phyloP scores from a whole-genome alignment of 2,797 vertebrate species.

The Catamblyrhynchus diadema region DNA sequence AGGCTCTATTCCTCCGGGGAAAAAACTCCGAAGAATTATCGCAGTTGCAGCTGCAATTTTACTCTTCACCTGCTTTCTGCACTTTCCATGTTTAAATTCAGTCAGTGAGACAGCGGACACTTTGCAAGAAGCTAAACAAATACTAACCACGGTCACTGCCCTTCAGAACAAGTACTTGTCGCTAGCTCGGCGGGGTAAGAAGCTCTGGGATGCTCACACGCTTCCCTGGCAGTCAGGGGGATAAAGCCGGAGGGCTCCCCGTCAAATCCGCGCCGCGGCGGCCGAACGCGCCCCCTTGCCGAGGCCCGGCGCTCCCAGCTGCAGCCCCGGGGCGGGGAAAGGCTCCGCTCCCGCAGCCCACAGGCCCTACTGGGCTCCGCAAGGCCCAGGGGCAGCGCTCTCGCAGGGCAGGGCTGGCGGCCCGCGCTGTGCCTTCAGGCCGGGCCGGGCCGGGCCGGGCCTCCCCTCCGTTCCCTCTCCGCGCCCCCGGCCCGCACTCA shows the following conservation, averaged over 20 bases:
- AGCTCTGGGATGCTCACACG: background rate
- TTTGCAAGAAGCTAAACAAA: background rate
- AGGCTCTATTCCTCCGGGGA: background rate
- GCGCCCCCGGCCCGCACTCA: slow-evolving; percentile 75
- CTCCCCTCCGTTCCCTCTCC: background rate
- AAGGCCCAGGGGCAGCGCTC: background rate
- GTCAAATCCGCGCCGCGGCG: background rate
- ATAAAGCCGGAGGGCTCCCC: accelerated
- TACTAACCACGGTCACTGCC: accelerated
- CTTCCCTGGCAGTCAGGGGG: accelerated
- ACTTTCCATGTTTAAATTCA: background rate
- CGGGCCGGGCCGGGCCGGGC: background rate
- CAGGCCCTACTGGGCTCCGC: background rate
- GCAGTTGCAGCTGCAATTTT: too few relatives aligned
- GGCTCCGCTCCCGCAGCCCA: background rate
- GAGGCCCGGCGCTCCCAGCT: background rate
- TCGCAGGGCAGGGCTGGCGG: background rate
- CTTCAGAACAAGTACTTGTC: background rate
- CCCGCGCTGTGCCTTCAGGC: background rate
- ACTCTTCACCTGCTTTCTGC: background rate
- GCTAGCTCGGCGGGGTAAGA: accelerated
- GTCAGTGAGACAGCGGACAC: accelerated
- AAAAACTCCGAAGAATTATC: accelerated
- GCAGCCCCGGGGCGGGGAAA: background rate
- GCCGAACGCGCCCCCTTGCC: accelerated